phyloP scores from a whole-genome alignment of 2,888 invertebrate genomes.

The Conus canariensis region DNA sequence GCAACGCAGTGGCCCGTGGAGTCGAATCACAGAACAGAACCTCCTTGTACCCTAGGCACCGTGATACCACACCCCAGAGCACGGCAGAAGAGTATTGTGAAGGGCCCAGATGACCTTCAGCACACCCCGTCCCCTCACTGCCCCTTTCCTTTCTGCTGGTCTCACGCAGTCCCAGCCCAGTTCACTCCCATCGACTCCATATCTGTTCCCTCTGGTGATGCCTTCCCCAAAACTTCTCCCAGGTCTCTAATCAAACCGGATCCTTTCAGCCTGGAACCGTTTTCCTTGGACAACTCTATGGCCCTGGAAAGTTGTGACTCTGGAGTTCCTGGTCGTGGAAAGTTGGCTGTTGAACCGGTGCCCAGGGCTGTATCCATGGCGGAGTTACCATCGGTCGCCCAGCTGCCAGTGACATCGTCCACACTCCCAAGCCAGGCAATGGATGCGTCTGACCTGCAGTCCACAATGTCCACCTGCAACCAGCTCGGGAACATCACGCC shows the following conservation, averaged over 20 bases:
- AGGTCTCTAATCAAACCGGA: not conserved
- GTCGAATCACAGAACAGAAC: not conserved
- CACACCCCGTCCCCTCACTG: not conserved
- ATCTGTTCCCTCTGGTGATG: not conserved
- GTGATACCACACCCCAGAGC: not conserved
- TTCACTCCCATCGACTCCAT: not conserved
- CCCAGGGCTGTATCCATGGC: not conserved
- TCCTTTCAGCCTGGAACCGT: not conserved
- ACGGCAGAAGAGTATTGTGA: not conserved
- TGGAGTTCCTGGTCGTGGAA: not conserved
- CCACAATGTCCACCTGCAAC: not conserved
- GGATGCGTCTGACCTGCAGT: not conserved
- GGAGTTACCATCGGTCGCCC: not conserved
- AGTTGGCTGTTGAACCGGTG: too few species aligned
- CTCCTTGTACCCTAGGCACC: not conserved
- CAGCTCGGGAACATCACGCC: not conserved
- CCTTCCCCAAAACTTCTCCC: not conserved
- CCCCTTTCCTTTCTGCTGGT: conserved; percentile 25
- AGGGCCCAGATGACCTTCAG: not conserved
- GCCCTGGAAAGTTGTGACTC: not conserved
- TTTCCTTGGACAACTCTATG: not conserved
- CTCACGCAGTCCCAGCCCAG: conserved; percentile 3
- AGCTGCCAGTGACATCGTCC: not conserved
- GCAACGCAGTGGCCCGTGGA: conserved; percentile 19
- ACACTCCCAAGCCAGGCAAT: not conserved